Base-by-base conservation (phyloP, 2,888 invertebrate genomes). In the Neoaliturus tenellus region DNA sequence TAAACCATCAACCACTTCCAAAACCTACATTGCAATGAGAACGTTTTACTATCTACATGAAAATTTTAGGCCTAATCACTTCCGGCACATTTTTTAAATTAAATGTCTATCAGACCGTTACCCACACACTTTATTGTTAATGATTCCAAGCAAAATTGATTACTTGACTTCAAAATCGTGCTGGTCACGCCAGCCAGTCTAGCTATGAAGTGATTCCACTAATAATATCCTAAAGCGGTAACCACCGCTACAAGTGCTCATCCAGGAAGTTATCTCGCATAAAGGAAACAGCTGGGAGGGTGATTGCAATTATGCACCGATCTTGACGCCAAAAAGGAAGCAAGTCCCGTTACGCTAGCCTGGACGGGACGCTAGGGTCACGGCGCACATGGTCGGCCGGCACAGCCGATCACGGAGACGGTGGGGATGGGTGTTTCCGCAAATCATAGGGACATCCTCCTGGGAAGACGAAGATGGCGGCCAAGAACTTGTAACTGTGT, bases 261-360 rank as follows among this genome's bases (percentile, higher is more conserved):
- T 58, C 6, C n/a, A 71, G 71, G 71, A 71, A 71, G 71, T 20
- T 20, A 71, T 33, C 2, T 1, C 2, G 58, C 58, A 58, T 67
- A 67, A 67, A 67, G 67, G 67, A 67, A 33, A 35, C 35, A 67
- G 67, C 33, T 17, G 31, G 14, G 31, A 17, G 67, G 6, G 35
- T 31, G 67, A 67, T 25, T 35, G 67, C 67, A 67, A 67, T 67
- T 67, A 67, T 67, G 67, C 67, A 67, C 67, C 67, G 28, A 67
- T 67, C 55, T 20, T 55, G 31, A 17, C 31, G 35, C 67, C 39
- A 71, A 41, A 71, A 41, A 71, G 71, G 71, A 71, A 71, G 41
- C n/a, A 20, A 10, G 41, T 71, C n/a, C 71, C 71, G 71, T 71
- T 71, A 71, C 23, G 41, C 39, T 35, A n/a, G n/a, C n/a, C n/a